Base-by-base conservation (phyloP, 2,113 vertebrate genomes). In the Nannobrachium achirus region DNA sequence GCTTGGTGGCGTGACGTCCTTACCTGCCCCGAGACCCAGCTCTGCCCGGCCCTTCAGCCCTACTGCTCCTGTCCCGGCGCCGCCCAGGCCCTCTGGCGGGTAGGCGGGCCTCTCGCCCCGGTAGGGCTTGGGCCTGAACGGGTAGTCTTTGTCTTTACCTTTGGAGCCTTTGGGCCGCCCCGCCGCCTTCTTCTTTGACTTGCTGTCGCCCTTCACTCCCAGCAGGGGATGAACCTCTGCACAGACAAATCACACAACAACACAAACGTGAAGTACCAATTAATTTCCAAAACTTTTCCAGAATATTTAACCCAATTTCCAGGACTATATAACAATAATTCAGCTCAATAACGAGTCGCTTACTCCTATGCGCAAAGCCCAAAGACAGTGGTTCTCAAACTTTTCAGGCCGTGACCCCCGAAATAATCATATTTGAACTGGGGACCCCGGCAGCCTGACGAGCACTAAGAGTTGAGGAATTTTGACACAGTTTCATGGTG, bases 91-190 rank as follows among this genome's bases (percentile, higher is more conserved):
- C 57, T 98, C 97, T 94, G 95, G 85, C 86, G 96, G 93, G 78
- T 95, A 95, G 86, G 94, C 93, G 87, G 94, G 94, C 94, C 96
- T 95, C 83, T 98, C 96, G 76, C 95, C 95, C 94, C 95, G 96
- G 95, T 93, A 96, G 92, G 94, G 93, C 94, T 98, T 99, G 84
- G 96, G 93, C 91, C 97, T 96, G 94, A 98, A 98, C 91, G 96
- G 92, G 92, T 97, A 98, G 93, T 99, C 97, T 97, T 96, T 98
- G 92, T 99, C 98, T 97, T 99, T 99, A 97, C 97, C 97, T 98
- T 99, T 99, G 92, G 96, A 96, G 92, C 98, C 98, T 94, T 99
- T 99, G 66, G 98, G 97, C 80, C 98, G 95, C 71, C 98, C 98
- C 16, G 97, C 96, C 65, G 97, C 94, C 93, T 99, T 99, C 96